Percentiles rank a stretch among this genome's conserved stretches.
phyloP scores from a whole-genome alignment of 2,888 invertebrate species.

The Brachypalpus laphriformis region DNA sequence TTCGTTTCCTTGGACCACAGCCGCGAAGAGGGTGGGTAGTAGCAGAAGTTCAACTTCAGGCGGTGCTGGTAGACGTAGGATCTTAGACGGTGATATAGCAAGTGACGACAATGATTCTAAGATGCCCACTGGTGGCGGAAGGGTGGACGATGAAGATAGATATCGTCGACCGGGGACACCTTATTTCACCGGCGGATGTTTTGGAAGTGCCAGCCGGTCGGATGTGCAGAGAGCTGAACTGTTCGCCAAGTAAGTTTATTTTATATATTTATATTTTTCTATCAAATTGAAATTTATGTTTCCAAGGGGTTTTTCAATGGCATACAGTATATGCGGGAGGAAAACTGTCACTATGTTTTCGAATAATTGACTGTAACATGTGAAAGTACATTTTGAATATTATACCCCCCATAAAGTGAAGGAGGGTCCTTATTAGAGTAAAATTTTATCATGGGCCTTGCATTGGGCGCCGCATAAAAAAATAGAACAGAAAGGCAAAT shows the following conservation, averaged over 20 bases:
- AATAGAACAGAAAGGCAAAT: too few relatives aligned
- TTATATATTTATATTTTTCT: neutral
- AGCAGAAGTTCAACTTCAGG: conserved; percentile 29
- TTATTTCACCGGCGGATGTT: conserved; percentile 77
- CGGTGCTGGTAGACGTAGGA: conserved; percentile 27
- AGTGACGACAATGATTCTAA: conserved; percentile 33
- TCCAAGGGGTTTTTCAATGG: neutral
- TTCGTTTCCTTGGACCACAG: conserved; percentile 19
- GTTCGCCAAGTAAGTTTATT: conserved; percentile 76
- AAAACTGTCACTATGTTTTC: neutral
- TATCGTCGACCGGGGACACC: conserved; percentile 70
- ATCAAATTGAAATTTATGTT: conserved; percentile 20
- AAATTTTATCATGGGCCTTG: too few relatives aligned
- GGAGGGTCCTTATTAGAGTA: too few relatives aligned
- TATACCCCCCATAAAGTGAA: too few relatives aligned
- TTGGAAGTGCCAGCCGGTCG: conserved; percentile 73
- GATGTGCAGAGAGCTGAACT: conserved; percentile 76
- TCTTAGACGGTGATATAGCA: conserved; percentile 32
- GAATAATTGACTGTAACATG: too few relatives aligned
- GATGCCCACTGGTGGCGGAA: conserved; percentile 7
- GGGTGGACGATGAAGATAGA: conserved; percentile 18
- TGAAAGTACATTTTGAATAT: too few relatives aligned
- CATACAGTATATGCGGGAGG: neutral
- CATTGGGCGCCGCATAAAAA: neutral
- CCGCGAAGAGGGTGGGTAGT: conserved; percentile 1